Percentiles rank a stretch among this genome's conserved stretches.
Evolutionary conservation across 2,113 vertebrate genomes (phyloP).

Genomic region (Sula dactylatra): DNA sequence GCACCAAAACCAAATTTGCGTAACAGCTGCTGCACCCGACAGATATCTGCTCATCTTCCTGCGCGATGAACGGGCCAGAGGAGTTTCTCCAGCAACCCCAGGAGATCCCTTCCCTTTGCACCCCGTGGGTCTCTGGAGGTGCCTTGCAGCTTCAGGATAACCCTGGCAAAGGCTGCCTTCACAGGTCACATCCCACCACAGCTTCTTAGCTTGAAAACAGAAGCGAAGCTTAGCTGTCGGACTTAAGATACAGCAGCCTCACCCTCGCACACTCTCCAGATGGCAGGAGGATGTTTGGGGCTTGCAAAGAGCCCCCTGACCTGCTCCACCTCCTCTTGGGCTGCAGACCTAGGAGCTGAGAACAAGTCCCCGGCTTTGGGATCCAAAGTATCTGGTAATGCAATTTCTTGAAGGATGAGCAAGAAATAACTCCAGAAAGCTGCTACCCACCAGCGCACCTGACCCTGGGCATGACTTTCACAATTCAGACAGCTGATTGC

Average conservation of each 20-base stretch:
- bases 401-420: neutral
- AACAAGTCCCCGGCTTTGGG: neutral
- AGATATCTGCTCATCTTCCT: too few species aligned
- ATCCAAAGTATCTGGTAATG: neutral
- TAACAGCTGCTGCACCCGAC: neutral
- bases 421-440: neutral
- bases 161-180: neutral
- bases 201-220: neutral
- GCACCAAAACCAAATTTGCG: neutral
- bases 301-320: neutral
- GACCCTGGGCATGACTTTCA: neutral
- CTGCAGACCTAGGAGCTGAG: neutral
- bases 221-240: neutral
- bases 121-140: rapidly evolving
- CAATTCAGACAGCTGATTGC: neutral
- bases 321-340: neutral
- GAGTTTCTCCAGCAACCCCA: neutral
- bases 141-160: neutral
- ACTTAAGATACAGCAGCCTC: neutral
- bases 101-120: neutral
- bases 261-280: neutral
- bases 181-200: neutral
- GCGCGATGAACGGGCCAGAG: neutral
- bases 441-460: neutral
- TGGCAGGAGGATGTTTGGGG: neutral